phyloP scores from a whole-genome alignment of 1,140 invertebrate genomes.

The Drosophila ironensis region DNA sequence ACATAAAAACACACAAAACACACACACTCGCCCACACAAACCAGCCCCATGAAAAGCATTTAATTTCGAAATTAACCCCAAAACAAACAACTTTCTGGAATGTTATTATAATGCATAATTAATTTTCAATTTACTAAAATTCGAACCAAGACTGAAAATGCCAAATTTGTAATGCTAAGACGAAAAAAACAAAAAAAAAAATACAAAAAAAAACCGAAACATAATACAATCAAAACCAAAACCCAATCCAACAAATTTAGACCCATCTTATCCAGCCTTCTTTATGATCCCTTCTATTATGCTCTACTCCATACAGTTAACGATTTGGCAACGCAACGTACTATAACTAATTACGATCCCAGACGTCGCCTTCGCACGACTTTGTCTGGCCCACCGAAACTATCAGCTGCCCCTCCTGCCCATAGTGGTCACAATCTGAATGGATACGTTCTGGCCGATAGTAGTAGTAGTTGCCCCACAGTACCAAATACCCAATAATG shows the following conservation, averaged over 20 bases:
- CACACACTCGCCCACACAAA: constrained; percentile 5
- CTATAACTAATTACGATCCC: constrained; percentile 80
- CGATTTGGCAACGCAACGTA: constrained; percentile 77
- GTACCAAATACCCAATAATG: constrained; percentile 42
- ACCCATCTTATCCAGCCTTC: constrained; percentile 52
- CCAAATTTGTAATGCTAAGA: constrained; percentile 54
- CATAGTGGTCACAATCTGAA: constrained; percentile 56
- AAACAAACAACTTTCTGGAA: constrained; percentile 44
- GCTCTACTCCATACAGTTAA: constrained; percentile 79
- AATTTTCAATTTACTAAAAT: constrained; percentile 74
- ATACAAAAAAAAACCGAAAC: constrained; percentile 3
- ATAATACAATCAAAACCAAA: constrained; percentile 1
- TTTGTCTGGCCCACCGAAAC: constrained; percentile 69
- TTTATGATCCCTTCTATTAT: constrained; percentile 76
- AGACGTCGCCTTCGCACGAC: constrained; percentile 78
- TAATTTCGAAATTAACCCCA: constrained; percentile 47
- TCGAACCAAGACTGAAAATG: constrained; percentile 19
- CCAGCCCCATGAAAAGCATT: constrained; percentile 8
- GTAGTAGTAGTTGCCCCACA: constrained; percentile 71
- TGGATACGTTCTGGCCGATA: constrained; percentile 78
- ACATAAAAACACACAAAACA: constrained; percentile 16
- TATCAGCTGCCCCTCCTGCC: constrained; percentile 50
- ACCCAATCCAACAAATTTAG: constrained; percentile 8
- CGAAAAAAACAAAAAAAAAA: not conserved
- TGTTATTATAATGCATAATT: constrained; percentile 64